These are phyloP conservation scores for Agapostemon virescens DNA, from an alignment of 2,888 invertebrate genomes.

Conservation along the genomic window DNA sequence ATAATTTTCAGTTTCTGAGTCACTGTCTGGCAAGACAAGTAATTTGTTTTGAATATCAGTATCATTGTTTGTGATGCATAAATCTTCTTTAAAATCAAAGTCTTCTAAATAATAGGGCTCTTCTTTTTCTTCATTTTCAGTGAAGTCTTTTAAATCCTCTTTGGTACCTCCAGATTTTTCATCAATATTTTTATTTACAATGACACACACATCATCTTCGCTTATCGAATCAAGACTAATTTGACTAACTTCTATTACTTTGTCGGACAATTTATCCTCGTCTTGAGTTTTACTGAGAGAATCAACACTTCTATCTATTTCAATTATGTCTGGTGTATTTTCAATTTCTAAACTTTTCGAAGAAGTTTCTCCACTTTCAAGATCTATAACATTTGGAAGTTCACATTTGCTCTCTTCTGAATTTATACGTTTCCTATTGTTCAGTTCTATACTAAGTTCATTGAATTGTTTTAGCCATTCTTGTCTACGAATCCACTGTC, in stretches of 20 bases:
- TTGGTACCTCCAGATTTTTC: slow-evolving; percentile 55
- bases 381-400: neutral
- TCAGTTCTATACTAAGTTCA: slow-evolving; percentile 67
- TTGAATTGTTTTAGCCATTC: slow-evolving; percentile 81
- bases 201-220: slow-evolving; percentile 72
- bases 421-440: slow-evolving; percentile 41
- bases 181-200: slow-evolving; percentile 62
- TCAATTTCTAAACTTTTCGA: neutral
- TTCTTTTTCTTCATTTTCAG: slow-evolving; percentile 53
- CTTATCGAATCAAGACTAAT: slow-evolving; percentile 70
- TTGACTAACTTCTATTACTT: slow-evolving; percentile 54
- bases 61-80: slow-evolving; percentile 60
- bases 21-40: slow-evolving; percentile 85
- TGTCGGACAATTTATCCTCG: slow-evolving; percentile 25
- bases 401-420: slow-evolving; percentile 12
- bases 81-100: slow-evolving; percentile 37
- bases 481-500: slow-evolving; percentile 84
- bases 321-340: slow-evolving; percentile 26
- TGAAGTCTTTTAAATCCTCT: slow-evolving; percentile 64
- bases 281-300: slow-evolving; percentile 6
- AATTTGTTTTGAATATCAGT: slow-evolving; percentile 78
- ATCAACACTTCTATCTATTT: slow-evolving; percentile 40
- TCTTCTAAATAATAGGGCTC: slow-evolving; percentile 25
- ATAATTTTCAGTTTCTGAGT: slow-evolving; percentile 85
- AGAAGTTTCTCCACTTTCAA: neutral